Evolutionary conservation across 1,140 invertebrate genomes (phyloP).

Genomic region (Drosophila nigromelanica): DNA sequence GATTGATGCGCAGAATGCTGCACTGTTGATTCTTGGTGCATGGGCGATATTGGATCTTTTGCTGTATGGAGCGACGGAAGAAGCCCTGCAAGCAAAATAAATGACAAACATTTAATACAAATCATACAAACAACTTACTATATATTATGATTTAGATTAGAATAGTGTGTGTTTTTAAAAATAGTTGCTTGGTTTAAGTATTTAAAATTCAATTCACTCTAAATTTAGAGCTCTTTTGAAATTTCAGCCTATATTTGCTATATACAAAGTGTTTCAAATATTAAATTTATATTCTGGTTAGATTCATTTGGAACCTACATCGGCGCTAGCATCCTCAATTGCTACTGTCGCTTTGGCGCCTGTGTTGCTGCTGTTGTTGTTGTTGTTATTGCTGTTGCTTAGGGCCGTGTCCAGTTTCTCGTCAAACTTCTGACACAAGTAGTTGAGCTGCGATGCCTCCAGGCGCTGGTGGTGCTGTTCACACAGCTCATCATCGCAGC

Average conservation of each 20-base stretch:
- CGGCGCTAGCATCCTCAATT: slow-evolving; percentile 62
- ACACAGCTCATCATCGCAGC: slow-evolving; percentile 86
- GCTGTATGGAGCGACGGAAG: slow-evolving; percentile 96
- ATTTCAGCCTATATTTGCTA: too few relatives aligned
- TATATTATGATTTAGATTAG: background rate
- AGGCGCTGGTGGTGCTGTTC: slow-evolving; percentile 69
- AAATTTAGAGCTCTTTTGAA: too few relatives aligned
- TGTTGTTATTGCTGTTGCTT: slow-evolving; percentile 42
- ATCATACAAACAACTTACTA: background rate
- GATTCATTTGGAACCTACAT: slow-evolving; percentile 60
- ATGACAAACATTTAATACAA: background rate
- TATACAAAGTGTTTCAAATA: too few relatives aligned
- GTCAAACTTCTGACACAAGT: slow-evolving; percentile 83
- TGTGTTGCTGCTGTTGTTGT: slow-evolving; percentile 31
- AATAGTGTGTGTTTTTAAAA: too few relatives aligned
- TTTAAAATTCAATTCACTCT: too few relatives aligned
- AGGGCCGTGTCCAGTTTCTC: slow-evolving; percentile 76
- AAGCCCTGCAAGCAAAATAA: slow-evolving; percentile 88
- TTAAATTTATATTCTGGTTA: background rate
- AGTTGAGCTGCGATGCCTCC: slow-evolving; percentile 71
- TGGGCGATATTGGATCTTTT: slow-evolving; percentile 98
- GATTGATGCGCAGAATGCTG: slow-evolving; percentile 97
- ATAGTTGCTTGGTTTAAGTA: too few relatives aligned
- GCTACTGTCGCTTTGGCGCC: slow-evolving; percentile 32
- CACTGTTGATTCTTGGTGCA: slow-evolving; percentile 99